These are phyloP conservation scores for Venustoraphidia nigricollis DNA, from an alignment of 2,888 invertebrate species.

Conservation along the genomic window DNA sequence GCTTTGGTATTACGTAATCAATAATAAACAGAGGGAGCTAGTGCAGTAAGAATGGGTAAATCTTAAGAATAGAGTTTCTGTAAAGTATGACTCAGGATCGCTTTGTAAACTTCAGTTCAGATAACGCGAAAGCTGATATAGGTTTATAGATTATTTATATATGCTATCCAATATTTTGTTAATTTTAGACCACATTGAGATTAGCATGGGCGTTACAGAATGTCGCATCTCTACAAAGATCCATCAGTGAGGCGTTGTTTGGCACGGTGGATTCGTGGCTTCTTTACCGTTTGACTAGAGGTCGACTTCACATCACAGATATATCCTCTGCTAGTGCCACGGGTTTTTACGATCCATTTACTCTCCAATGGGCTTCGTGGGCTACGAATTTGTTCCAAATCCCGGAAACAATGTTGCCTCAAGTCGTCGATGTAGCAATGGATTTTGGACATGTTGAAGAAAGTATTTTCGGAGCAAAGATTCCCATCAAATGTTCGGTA, in stretches of 20 bases:
- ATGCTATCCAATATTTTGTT: too few relatives aligned
- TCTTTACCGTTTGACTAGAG: constrained; percentile 58
- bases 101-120: too few relatives aligned
- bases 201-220: constrained; percentile 67
- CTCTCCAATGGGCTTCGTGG: constrained; percentile 68
- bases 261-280: constrained; percentile 92
- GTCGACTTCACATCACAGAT: constrained; percentile 61
- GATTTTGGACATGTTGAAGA: constrained; percentile 53
- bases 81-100: too few relatives aligned
- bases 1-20: too few relatives aligned
- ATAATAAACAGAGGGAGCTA: too few relatives aligned
- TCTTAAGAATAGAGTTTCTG: too few relatives aligned
- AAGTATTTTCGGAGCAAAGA: constrained; percentile 54
- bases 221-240: constrained; percentile 48
- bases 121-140: too few relatives aligned
- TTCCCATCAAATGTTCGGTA: constrained; percentile 67
- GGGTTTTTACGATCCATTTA: constrained; percentile 87
- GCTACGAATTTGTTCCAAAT: constrained; percentile 56
- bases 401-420: constrained; percentile 60
- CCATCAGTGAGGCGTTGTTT: constrained; percentile 50
- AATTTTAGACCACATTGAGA: constrained; percentile 51
- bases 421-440: constrained; percentile 61
- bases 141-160: too few relatives aligned
- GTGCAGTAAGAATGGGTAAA: too few relatives aligned
- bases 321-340: constrained; percentile 84